Evolutionary conservation across 2,113 vertebrate species (phyloP), one percentile per base, ranked within the genome.

Genomic region (Tilapia sparmanii): DNA sequence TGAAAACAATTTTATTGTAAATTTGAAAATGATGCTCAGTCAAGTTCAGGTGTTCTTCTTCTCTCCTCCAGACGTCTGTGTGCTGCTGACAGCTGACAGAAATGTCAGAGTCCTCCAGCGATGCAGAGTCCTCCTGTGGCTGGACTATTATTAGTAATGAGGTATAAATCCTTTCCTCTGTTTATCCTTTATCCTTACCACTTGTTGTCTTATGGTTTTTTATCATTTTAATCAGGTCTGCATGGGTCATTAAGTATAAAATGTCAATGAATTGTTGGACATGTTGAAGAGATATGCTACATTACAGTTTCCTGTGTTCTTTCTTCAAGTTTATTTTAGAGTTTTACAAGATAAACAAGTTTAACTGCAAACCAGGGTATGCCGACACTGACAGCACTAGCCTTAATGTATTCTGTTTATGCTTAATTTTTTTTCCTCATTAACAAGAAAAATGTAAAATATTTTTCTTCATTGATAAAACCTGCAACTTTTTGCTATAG

Each of bases 111-210:
- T 97, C 96, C 84, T 98, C 98, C 76, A 99, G 98, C 92, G 99
- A 99, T 94, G 96, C 98, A 10, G 99, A 99, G 93, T 99, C 98
- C 3, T 99, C 99, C 40, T 98, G 98, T 90, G 99, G 98, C 80
- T 99, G 99, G 99, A 99, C 98, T 45, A 98, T 99, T 90, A 97
- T 99, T 91, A 98, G 96, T 89, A 97, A 98, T 92, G 98, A 99
- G 98, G 99, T 99, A 96, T 4, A 35, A 85, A 79, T 73, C 12
- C 15, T 35, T 68, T 55, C n/a, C 18, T 11, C 29, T 73, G 2
- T 33, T 76, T 84, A 38, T 50, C 26, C 42, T 50, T 18, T 66
- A 66, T 38, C 61, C 40, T 78, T 47, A 31, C 7, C 71, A 78
- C 26, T 78, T 78, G 42, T 19, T 19, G 22, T 50, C 42, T 50